Percentiles rank a stretch among this genome's conserved stretches.
Conservation (phyloP, 1,140 invertebrate species). For the Drosophila quadrilineata region DNA sequence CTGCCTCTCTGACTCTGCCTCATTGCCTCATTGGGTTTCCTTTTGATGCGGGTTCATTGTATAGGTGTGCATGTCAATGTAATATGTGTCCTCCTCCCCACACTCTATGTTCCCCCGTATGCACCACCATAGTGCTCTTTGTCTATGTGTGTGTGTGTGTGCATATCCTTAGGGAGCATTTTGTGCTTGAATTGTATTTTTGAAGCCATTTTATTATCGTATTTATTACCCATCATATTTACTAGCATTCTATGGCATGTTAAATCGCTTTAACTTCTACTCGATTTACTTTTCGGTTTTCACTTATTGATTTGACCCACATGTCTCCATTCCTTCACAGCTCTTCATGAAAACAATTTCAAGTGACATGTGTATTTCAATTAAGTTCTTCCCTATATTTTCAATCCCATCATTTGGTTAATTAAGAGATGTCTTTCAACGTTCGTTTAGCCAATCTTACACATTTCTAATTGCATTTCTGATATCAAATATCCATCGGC, state of each 20-base stretch:
- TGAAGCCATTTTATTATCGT: constrained; percentile 64
- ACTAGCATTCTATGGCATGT: constrained; percentile 55
- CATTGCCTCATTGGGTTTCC: constrained; percentile 63
- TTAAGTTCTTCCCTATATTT: not conserved
- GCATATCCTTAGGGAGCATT: constrained; percentile 40
- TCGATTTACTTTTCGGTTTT: constrained; percentile 15
- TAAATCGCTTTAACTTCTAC: constrained; percentile 57
- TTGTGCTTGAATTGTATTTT: constrained; percentile 53
- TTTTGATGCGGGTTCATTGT: constrained; percentile 69
- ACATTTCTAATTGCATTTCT: not conserved
- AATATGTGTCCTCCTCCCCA: too few species aligned
- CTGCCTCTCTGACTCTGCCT: constrained; percentile 35
- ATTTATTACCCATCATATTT: constrained; percentile 74
- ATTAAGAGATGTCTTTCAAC: constrained; percentile 12
- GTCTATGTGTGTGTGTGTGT: constrained; percentile 21
- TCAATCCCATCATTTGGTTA: not conserved
- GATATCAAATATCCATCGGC: too few species aligned
- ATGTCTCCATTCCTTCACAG: constrained; percentile 3
- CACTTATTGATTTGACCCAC: constrained; percentile 46
- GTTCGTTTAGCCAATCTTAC: not conserved
- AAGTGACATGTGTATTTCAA: constrained; percentile 1
- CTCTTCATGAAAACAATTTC: not conserved
- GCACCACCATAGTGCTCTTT: too few species aligned
- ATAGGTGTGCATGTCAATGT: not conserved
- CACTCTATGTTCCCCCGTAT: too few species aligned